These are phyloP conservation scores for Podilymbus podiceps DNA, from an alignment of 2,113 vertebrate species.

Conservation along the genomic window DNA sequence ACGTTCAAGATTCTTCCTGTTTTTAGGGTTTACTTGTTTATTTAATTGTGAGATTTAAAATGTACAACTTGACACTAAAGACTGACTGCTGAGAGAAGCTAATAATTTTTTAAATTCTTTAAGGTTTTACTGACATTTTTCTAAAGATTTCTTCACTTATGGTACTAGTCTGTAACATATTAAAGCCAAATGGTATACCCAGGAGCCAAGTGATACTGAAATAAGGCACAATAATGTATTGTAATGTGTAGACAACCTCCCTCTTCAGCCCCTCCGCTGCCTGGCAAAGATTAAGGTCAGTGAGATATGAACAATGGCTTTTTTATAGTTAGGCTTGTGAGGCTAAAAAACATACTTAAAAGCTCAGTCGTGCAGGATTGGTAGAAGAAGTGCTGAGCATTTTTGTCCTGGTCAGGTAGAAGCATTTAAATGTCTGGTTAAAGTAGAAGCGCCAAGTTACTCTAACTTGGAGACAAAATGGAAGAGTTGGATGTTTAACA, in stretches of 20 bases:
- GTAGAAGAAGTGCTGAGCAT: background rate
- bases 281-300: constrained; percentile 23
- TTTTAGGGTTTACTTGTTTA: background rate
- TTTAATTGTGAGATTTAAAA: background rate
- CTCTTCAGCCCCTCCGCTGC: background rate
- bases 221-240: constrained; percentile 2
- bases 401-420: background rate
- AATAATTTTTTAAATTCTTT: background rate
- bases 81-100: background rate
- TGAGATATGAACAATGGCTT: constrained; percentile 10
- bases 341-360: background rate
- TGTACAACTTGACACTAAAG: background rate
- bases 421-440: background rate
- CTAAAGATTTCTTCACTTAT: background rate
- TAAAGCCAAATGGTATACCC: background rate
- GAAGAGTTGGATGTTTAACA: background rate
- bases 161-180: background rate
- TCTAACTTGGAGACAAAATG: background rate
- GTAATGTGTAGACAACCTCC: background rate
- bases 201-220: background rate
- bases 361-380: background rate
- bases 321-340: background rate
- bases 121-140: background rate
- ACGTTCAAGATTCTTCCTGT: background rate
- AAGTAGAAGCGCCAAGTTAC: background rate